Conservation (phyloP, 2,113 vertebrate species). For the Thunnus maccoyii region DNA sequence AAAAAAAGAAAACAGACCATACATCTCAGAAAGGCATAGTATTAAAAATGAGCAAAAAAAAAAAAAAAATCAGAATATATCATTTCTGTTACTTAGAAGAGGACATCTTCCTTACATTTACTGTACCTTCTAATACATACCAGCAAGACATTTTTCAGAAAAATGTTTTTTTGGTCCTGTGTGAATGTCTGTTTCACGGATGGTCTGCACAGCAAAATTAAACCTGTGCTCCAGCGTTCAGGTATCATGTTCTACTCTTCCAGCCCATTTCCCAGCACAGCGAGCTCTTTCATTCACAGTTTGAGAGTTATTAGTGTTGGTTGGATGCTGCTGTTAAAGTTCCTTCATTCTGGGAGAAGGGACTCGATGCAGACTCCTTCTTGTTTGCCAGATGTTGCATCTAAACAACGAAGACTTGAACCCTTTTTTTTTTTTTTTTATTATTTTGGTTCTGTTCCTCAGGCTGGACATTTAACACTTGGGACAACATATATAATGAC, state of each 20-base stretch:
- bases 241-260: conserved; percentile 53
- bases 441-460: conserved; percentile 38
- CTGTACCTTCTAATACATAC: conserved; percentile 65
- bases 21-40: conserved; percentile 68
- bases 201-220: conserved; percentile 29
- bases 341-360: conserved; percentile 61
- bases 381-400: conserved; percentile 26
- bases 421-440: conserved; percentile 1
- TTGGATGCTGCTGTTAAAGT: conserved; percentile 24
- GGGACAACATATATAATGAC: conserved; percentile 54
- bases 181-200: conserved; percentile 53
- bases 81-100: conserved; percentile 69
- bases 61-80: conserved; percentile 56
- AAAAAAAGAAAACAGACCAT: conserved; percentile 50
- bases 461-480: conserved; percentile 52
- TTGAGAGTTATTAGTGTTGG: conserved; percentile 66
- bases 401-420: conserved; percentile 30
- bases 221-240: conserved; percentile 48
- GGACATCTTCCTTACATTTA: conserved; percentile 57
- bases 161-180: conserved; percentile 78
- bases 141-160: conserved; percentile 60
- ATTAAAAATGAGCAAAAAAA: conserved; percentile 56
- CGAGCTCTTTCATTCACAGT: conserved; percentile 77
- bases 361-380: conserved; percentile 34
- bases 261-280: conserved; percentile 34